Conservation (phyloP, 2,888 invertebrate genomes). For the Lycocerus yunnanus region DNA sequence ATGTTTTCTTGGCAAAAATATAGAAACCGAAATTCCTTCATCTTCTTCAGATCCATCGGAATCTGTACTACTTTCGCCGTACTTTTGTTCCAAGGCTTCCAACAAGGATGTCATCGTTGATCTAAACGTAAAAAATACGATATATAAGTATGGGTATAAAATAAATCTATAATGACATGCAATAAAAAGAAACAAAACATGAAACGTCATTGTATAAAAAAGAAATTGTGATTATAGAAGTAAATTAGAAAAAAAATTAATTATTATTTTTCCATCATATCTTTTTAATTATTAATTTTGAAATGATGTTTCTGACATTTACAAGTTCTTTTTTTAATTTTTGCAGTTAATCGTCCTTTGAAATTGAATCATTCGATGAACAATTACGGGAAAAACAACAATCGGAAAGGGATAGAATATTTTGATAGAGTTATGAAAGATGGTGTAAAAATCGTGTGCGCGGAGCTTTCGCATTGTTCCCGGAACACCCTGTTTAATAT, state of each 20-base stretch:
- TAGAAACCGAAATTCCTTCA: constrained; percentile 76
- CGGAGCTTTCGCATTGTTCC: neutral
- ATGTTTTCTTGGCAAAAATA: constrained; percentile 84
- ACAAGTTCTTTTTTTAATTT: no score
- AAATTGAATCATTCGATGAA: no score
- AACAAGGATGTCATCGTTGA: constrained; percentile 81
- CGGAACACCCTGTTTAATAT: neutral
- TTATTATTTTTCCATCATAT: no score
- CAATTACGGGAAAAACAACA: neutral
- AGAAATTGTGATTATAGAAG: neutral
- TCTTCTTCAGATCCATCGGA: constrained; percentile 64
- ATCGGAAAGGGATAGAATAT: neutral
- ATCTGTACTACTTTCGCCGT: constrained; percentile 64
- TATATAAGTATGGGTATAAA: neutral
- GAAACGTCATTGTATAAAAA: neutral
- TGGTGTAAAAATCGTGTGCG: neutral
- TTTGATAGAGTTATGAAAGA: neutral
- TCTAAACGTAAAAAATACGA: constrained; percentile 26
- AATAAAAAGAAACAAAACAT: neutral
- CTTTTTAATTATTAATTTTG: no score
- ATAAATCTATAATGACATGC: neutral
- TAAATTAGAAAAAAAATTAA: neutral
- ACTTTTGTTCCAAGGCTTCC: constrained; percentile 89
- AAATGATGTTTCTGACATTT: no score
- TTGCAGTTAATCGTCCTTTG: no score